Evolutionary conservation across 1,140 invertebrate species (phyloP), one percentile per base, ranked within the genome.

Genomic region (Acyrthosiphon pisum): DNA sequence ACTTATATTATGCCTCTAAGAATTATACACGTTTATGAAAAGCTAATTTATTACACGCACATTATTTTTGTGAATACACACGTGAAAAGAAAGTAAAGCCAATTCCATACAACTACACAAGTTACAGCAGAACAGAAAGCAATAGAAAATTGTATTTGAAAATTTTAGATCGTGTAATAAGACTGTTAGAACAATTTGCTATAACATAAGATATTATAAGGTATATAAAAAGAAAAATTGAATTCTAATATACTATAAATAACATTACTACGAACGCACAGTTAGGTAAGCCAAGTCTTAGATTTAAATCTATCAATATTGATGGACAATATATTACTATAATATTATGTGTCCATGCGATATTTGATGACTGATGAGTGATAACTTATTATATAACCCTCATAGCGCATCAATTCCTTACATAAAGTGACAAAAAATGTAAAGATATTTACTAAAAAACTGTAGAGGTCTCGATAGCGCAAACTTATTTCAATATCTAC

Each of bases 201-300:
- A n/a, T n/a, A 1, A n/a, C 0, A 30, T 30, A 14, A 14, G 4
- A 68, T n/a, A 30, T 0, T n/a, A n/a, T 14, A 68, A 68, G 0
- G n/a, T 68, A 14, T 30, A 3, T 60, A 30, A 60, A 30, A 22
- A 60, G 7, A 60, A 60, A 30, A 60, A 11, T 30, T 30, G 0
- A 60, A 60, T 11, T 6, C 20, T 14, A 11, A 60, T 14, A 30
- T 3, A 14, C 30, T 68, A 30, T 68, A 7, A 6, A 46, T 46
- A 8, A 46, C 6, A 60, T 60, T 8, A 30, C 2, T 11, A 11
- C 3, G 60, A n/a, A 68, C 11, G 11, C 30, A n/a, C 56, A 60
- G 9, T 68, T 11, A 41, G 41, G 41, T 41, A 53, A 53, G 50
- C 6, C 3, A 56, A 60, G 20, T 2, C 56, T 60, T 60, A 2